These are phyloP conservation scores for Lineus longissimus DNA, from an alignment of 1,140 invertebrate species.

Conservation along the genomic window DNA sequence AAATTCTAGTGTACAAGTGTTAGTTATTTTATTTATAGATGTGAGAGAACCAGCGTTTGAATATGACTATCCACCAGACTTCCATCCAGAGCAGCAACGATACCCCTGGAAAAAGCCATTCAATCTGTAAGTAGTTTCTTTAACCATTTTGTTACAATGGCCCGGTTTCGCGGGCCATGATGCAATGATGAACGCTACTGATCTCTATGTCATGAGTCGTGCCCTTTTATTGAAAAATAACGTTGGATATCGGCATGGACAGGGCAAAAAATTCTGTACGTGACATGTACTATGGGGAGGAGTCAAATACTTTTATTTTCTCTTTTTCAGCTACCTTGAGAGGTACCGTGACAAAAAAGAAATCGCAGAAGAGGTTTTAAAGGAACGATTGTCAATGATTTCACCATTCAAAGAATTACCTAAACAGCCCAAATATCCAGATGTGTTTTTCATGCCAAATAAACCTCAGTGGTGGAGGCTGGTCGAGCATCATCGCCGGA, in stretches of 20 bases:
- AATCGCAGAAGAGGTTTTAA: constrained; percentile 78
- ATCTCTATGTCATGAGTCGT: neutral
- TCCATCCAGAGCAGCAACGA: constrained; percentile 72
- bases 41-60: constrained; percentile 73
- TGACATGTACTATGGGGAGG: no score
- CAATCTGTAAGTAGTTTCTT: constrained; percentile 61
- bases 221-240: no score
- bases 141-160: constrained; percentile 54
- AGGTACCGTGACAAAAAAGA: constrained; percentile 85
- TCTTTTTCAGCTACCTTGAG: constrained; percentile 80
- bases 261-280: no score
- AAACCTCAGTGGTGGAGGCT: constrained; percentile 72
- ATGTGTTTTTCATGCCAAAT: constrained; percentile 57
- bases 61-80: constrained; percentile 78
- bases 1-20: neutral
- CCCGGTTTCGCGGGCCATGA: neutral
- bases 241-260: no score
- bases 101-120: constrained; percentile 79
- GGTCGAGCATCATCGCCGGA: constrained; percentile 25
- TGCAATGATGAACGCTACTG: neutral
- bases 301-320: no score
- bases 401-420: constrained; percentile 74
- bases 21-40: constrained; percentile 51
- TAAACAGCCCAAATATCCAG: constrained; percentile 71
- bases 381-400: constrained; percentile 72